Evolutionary conservation across 2,888 invertebrate genomes (phyloP), one percentile per base, ranked within the genome.

Genomic region (Cordylochernes scorpioides): DNA sequence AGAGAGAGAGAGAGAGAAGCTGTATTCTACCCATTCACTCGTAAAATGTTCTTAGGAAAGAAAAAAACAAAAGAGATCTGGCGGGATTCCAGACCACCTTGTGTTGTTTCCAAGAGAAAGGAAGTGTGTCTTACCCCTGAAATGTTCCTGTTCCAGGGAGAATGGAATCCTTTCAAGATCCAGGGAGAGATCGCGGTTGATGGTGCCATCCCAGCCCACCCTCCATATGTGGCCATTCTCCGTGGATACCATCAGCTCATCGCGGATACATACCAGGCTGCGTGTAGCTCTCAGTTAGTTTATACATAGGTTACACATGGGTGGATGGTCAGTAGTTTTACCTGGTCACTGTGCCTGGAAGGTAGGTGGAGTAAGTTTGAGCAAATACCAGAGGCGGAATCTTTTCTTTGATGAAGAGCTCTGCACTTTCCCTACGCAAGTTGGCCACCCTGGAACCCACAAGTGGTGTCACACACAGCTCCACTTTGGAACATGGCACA

Each of bases 111-210:
- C 10, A 19, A 10, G 27, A 13, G 12, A 34, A 27, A 13, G 17
- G 19, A n/a, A 26, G 24, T 22, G 13, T 15, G 15, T 40, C 34
- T 42, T 39, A 58, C 61, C 72, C 63, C 78, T 75, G 24, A 80
- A 77, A 42, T 78, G 77, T 52, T 84, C 75, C 52, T 86, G 80
- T 57, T 88, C 86, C 31, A 73, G 62, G 35, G 80, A 78, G 53
- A 86, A 84, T 1, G 84, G 80, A 49, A 84, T 71, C 42, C 80
- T 61, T 30, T 72, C 64, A 25, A 94, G 59, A 53, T 82, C 77
- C 24, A 91, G 64, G 38, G 75, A 71, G 49, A 74, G 75, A 51
- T 80, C 71, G 40, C 72, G 61, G 50, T 75, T 74, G 47, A 72
- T 67, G 5, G 70, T 65, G 10, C 86, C 86, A 34, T 51, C 52